Conservation (phyloP, 1,140 invertebrate species). For the Panagrolaimus sp. region DNA sequence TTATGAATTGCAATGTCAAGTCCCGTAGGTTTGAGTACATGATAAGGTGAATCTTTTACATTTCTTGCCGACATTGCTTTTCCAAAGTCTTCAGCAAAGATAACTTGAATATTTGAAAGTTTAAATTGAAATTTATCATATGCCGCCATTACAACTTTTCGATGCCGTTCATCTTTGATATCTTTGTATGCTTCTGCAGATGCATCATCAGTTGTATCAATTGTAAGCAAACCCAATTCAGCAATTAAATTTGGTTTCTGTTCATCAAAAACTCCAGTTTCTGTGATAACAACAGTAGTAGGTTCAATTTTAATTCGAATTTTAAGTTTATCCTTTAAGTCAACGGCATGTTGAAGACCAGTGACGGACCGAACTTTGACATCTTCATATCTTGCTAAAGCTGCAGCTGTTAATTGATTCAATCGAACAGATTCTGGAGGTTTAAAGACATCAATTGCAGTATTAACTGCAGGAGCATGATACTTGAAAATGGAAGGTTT, state of each 20-base stretch:
- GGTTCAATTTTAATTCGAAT: constrained; percentile 79
- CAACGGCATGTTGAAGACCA: constrained; percentile 82
- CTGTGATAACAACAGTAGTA: constrained; percentile 79
- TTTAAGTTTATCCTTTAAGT: constrained; percentile 77
- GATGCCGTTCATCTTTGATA: constrained; percentile 29
- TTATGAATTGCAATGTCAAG: constrained; percentile 74
- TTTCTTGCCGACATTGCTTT: constrained; percentile 36
- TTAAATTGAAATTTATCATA: constrained; percentile 81
- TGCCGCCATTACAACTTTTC: constrained; percentile 71
- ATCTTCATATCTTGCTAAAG: constrained; percentile 73
- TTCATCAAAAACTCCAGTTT: constrained; percentile 71
- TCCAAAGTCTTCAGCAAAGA: constrained; percentile 63
- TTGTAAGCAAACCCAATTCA: constrained; percentile 75
- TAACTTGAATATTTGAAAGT: constrained; percentile 77
- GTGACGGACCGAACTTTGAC: constrained; percentile 84
- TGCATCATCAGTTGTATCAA: constrained; percentile 67
- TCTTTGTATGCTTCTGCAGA: constrained; percentile 55
- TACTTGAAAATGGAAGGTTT: constrained; percentile 54
- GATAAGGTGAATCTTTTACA: constrained; percentile 58
- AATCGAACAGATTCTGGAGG: constrained; percentile 71
- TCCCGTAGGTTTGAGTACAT: constrained; percentile 72
- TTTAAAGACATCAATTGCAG: constrained; percentile 66
- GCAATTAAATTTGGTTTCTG: constrained; percentile 70
- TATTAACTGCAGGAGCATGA: constrained; percentile 61
- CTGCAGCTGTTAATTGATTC: constrained; percentile 69